A percentile compares a stretch with the other conserved stretches of the same genome.
Evolutionary conservation across 2,888 invertebrate genomes (phyloP).

Genomic region (Tetanocera ferruginea): DNA sequence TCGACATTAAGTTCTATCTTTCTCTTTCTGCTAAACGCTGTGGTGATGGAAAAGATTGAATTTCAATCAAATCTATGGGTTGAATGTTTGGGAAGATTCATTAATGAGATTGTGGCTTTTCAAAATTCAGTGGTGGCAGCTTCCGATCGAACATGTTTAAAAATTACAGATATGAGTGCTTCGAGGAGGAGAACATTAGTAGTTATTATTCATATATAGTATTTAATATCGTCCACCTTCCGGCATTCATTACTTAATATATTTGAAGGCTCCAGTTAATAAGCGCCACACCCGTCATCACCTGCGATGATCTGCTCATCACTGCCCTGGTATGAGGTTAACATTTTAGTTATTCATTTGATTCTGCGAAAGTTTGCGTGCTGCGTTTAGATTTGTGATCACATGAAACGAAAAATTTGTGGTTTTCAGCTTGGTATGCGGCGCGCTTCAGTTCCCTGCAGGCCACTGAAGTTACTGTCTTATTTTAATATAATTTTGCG

Average conservation of each 20-base stretch:
- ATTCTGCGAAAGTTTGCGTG: slow-evolving; percentile 20
- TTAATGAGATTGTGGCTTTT: slow-evolving; percentile 34
- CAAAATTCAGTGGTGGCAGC: slow-evolving; percentile 12
- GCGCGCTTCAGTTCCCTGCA: slow-evolving; percentile 13
- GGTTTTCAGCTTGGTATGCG: slow-evolving; percentile 1
- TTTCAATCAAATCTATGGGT: too few species aligned
- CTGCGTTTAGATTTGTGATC: slow-evolving; percentile 6
- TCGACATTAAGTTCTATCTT: background rate
- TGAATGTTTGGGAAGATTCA: slow-evolving; percentile 33
- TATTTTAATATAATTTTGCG: slow-evolving; percentile 36
- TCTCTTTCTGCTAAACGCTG: background rate
- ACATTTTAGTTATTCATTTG: slow-evolving; percentile 8
- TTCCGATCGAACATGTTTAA: slow-evolving; percentile 29
- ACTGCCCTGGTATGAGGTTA: background rate
- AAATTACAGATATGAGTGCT: background rate
- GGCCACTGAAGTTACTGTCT: slow-evolving; percentile 1
- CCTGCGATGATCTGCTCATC: background rate
- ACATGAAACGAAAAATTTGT: slow-evolving; percentile 1
- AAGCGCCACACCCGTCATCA: slow-evolving; percentile 11
- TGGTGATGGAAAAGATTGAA: background rate
- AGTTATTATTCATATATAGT: background rate
- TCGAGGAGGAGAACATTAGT: background rate
- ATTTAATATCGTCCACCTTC: background rate
- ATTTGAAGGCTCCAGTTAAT: slow-evolving; percentile 17
- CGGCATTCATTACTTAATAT: slow-evolving; percentile 4